These are phyloP conservation scores for Chrysemys picta DNA, from an alignment of 2,113 vertebrate genomes.

Conservation along the genomic window DNA sequence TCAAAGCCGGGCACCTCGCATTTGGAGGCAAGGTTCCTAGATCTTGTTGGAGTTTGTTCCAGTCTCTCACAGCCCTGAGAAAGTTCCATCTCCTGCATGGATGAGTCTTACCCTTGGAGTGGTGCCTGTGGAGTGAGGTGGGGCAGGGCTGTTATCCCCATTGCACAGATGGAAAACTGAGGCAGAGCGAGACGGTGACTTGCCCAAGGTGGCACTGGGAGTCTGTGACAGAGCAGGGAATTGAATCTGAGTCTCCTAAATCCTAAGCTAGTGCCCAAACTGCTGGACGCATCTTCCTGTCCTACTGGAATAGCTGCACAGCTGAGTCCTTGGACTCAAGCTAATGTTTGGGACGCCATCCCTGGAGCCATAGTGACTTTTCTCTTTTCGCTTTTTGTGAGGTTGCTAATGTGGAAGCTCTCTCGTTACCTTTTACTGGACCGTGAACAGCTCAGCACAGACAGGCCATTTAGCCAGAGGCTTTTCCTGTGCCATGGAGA, in stretches of 20 bases:
- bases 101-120: background rate
- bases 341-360: background rate
- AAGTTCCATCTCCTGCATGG: background rate
- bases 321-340: background rate
- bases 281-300: background rate
- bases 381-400: background rate
- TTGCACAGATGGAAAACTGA: background rate
- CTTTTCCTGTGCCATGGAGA: too few relatives aligned
- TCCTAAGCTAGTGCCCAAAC: background rate
- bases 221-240: background rate
- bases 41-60: background rate
- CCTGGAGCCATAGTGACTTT: background rate
- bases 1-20: background rate
- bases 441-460: background rate
- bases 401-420: background rate
- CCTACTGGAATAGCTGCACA: background rate
- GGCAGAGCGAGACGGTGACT: background rate
- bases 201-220: background rate
- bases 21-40: background rate
- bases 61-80: background rate
- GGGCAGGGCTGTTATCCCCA: background rate
- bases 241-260: background rate
- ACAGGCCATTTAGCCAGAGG: too few relatives aligned
- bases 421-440: background rate
- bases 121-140: background rate